A percentile compares a stretch with the other conserved stretches of the same genome.
These are phyloP conservation scores for Phalera bucephala DNA, from an alignment of 2,888 invertebrate species.

Conservation along the genomic window DNA sequence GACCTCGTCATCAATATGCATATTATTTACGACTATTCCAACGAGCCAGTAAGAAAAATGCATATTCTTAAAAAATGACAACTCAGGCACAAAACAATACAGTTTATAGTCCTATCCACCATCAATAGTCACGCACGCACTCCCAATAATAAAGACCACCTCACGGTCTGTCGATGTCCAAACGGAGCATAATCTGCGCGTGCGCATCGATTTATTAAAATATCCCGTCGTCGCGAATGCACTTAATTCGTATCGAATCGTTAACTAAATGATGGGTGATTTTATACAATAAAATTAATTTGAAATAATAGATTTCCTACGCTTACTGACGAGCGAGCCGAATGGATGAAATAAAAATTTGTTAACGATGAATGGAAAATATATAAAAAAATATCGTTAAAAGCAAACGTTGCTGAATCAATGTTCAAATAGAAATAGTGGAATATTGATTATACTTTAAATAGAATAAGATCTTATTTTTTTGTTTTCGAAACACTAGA, in stretches of 20 bases:
- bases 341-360: conserved; percentile 34
- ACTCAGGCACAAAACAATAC: too few relatives aligned
- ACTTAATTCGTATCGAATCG: conserved; percentile 44
- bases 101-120: too few relatives aligned
- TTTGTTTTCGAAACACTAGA: too few relatives aligned
- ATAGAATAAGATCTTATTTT: too few relatives aligned
- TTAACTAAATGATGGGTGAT: conserved; percentile 49
- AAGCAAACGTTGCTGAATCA: conserved; percentile 15
- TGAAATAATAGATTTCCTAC: conserved; percentile 38
- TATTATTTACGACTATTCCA: too few relatives aligned
- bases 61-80: too few relatives aligned
- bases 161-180: conserved; percentile 21
- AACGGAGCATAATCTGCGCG: conserved; percentile 24
- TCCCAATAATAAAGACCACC: not conserved
- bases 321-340: conserved; percentile 31
- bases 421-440: too few relatives aligned
- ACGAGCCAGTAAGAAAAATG: too few relatives aligned
- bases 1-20: too few relatives aligned
- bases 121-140: not conserved
- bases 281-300: conserved; percentile 45
- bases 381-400: conserved; percentile 20
- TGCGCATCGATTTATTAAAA: conserved; percentile 33
- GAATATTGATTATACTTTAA: too few relatives aligned
- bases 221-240: conserved; percentile 29
- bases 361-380: conserved; percentile 26